Conservation (phyloP, 1,140 invertebrate genomes). For the Colletes latitarsis region DNA sequence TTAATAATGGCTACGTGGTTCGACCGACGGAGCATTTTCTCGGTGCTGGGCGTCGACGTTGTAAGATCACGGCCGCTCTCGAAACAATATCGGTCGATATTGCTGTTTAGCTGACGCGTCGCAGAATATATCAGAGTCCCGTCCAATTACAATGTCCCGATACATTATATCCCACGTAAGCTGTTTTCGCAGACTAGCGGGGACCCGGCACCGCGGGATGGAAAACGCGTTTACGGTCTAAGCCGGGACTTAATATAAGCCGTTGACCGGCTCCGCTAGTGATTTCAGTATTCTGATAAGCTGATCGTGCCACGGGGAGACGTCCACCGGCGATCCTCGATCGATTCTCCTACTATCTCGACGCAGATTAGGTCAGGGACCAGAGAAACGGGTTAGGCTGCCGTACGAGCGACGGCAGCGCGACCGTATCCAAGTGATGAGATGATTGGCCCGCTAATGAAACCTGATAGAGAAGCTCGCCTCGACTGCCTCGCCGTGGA, state of each 20-base stretch:
- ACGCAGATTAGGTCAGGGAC: conserved; percentile 72
- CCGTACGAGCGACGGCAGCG: conserved; percentile 61
- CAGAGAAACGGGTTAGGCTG: conserved; percentile 70
- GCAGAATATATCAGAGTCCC: conserved; percentile 47
- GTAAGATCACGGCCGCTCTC: conserved; percentile 17
- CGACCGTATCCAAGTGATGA: conserved; percentile 69
- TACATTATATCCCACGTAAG: conserved; percentile 52
- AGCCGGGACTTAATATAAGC: conserved; percentile 55
- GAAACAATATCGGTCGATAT: conserved; percentile 49
- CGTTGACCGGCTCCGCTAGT: conserved; percentile 42
- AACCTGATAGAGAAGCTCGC: conserved; percentile 73
- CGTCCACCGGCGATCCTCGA: conserved; percentile 52
- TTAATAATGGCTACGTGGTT: no score
- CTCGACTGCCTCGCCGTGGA: conserved; percentile 46
- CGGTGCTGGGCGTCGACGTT: not conserved
- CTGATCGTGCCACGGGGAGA: conserved; percentile 40
- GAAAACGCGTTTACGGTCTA: conserved; percentile 63
- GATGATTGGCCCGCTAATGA: conserved; percentile 78
- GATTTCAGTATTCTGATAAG: conserved; percentile 59
- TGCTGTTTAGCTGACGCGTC: conserved; percentile 25
- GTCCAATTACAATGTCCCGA: conserved; percentile 59
- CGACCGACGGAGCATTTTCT: not conserved
- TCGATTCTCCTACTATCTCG: conserved; percentile 57
- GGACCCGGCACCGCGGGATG: conserved; percentile 34
- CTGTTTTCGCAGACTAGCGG: conserved; percentile 47